Evolutionary conservation across 2,888 invertebrate species (phyloP).

Genomic region (Ctenicera cuprea): DNA sequence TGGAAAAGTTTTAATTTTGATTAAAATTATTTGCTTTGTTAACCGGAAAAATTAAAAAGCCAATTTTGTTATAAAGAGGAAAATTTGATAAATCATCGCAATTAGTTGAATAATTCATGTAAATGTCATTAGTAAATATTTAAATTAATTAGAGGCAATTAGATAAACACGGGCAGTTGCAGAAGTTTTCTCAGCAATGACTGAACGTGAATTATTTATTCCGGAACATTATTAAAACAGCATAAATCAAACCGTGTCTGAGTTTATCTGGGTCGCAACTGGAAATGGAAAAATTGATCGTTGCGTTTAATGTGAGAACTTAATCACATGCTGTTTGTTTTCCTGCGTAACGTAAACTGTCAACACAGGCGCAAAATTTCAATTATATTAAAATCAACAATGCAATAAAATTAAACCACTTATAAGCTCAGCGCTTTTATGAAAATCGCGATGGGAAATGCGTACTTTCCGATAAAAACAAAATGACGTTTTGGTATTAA

Average conservation of each 20-base stretch:
- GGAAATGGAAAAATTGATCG: not conserved
- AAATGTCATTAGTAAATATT: no score
- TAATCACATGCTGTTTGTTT: slow-evolving; percentile 30
- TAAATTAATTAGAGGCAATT: no score
- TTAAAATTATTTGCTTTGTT: no score
- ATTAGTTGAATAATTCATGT: no score
- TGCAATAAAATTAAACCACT: not conserved
- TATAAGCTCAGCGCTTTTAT: not conserved
- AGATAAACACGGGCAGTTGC: no score
- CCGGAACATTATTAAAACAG: not conserved
- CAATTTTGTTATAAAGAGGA: no score
- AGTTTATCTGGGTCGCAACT: not conserved
- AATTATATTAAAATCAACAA: not conserved
- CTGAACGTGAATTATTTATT: not conserved
- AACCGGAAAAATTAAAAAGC: no score
- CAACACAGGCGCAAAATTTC: slow-evolving; percentile 9
- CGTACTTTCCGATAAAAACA: no score
- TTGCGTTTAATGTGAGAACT: slow-evolving; percentile 28
- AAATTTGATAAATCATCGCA: no score
- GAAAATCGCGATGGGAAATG: not conserved
- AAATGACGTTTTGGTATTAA: not conserved
- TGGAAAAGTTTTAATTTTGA: not conserved
- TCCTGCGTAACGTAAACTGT: not conserved
- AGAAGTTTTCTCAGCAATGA: no score
- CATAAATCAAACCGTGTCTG: not conserved